Evolutionary conservation across 1,140 invertebrate genomes (phyloP), one percentile per base, ranked within the genome.

Genomic region (Rhagoletis zephyria): DNA sequence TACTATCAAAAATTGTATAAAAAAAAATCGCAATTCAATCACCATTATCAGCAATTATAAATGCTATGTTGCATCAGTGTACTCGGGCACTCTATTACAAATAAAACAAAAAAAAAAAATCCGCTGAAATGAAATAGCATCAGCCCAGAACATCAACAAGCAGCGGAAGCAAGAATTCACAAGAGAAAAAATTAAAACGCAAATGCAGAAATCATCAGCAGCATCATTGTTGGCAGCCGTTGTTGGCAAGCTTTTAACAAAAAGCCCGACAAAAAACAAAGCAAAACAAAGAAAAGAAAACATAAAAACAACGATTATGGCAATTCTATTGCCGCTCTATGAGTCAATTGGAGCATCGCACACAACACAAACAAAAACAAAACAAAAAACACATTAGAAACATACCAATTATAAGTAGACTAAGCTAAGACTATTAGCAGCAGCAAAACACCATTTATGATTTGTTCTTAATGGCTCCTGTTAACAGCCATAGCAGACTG

Each of bases 191-290:
- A 63, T 16, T 1, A 63, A 63, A 63, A 63, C 12, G 61, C 61
- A 74, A 74, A 74, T 74, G 67, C 16, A n/a, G 45, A 45, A 74
- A 74, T 74, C 67, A 74, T 74, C 67, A 74, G 19, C 67, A 74
- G 12, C 42, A 16, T 12, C 5, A 74, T 74, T 74, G 64, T 74
- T 74, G 67, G 67, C 42, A 74, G 16, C 42, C 67, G 30, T 74
- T 74, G 45, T 6, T 74, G 67, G 45, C 42, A 74, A 74, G 67
- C 42, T 74, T 74, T 51, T 74, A 48, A 12, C 14, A 63, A 16
- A n/a, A n/a, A 5, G 45, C 67, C 14, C 67, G 12, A 45, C 67
- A 45, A 51, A 74, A 45, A 45, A 45, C 10, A 63, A n/a, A n/a
- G n/a, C n/a, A n/a, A n/a, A n/a, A n/a, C n/a, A n/a, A n/a, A n/a